Percentiles rank a stretch among this genome's conserved stretches.
Conservation (phyloP, 2,888 invertebrate species). For the Drosophila mimetica region DNA sequence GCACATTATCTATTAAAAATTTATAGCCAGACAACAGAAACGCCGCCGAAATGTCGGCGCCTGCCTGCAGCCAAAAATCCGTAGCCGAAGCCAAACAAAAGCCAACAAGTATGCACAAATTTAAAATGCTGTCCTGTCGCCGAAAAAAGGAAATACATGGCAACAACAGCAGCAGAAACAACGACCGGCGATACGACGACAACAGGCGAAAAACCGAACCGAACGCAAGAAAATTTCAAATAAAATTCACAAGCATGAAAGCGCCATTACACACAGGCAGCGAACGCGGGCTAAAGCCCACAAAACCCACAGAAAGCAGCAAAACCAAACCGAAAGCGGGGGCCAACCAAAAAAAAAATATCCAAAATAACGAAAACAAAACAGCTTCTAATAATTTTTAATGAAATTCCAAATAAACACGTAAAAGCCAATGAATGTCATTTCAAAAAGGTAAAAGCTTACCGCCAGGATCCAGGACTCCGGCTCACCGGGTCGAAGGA, state of each 20-base stretch:
- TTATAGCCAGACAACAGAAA: slow-evolving; percentile 75
- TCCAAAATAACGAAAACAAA: slow-evolving; percentile 61
- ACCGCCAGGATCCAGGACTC: slow-evolving; percentile 48
- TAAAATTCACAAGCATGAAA: slow-evolving; percentile 79
- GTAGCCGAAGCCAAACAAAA: slow-evolving; percentile 58
- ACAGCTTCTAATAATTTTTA: slow-evolving; percentile 80
- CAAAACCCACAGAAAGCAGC: slow-evolving; percentile 60
- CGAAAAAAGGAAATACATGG: slow-evolving; percentile 7
- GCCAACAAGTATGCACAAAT: slow-evolving; percentile 81
- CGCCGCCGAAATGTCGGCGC: slow-evolving; percentile 52
- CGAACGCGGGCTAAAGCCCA: slow-evolving; percentile 47
- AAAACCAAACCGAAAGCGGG: slow-evolving; percentile 29
- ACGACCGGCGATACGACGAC: slow-evolving; percentile 32
- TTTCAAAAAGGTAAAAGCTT: slow-evolving; percentile 81
- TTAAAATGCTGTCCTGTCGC: slow-evolving; percentile 60
- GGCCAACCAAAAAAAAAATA: background rate
- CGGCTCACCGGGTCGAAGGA: slow-evolving; percentile 25
- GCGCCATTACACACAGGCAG: slow-evolving; percentile 76
- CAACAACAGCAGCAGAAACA: slow-evolving; percentile 29
- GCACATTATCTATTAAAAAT: slow-evolving; percentile 81
- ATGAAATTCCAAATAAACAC: slow-evolving; percentile 81
- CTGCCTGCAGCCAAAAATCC: slow-evolving; percentile 52
- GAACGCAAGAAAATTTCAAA: slow-evolving; percentile 78
- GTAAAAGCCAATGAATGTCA: slow-evolving; percentile 78
- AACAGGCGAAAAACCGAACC: slow-evolving; percentile 57